phyloP scores from a whole-genome alignment of 2,113 vertebrate species.

The Antechinus stuartii region DNA sequence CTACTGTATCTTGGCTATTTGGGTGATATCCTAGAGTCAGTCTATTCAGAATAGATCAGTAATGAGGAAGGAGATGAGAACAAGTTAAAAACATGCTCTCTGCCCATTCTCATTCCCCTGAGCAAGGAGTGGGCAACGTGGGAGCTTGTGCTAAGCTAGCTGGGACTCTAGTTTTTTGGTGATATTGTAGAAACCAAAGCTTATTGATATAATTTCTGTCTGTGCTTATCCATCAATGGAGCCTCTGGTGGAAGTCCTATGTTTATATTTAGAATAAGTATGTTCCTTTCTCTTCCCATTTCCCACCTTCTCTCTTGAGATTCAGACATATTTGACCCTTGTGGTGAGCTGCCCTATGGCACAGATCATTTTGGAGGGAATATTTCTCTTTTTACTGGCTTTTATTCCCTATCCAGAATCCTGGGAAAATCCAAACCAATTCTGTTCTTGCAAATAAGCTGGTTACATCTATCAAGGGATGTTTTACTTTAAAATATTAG shows the following conservation, averaged over 20 bases:
- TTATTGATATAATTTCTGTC: neutral
- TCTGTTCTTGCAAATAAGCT: neutral
- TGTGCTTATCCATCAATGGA: neutral
- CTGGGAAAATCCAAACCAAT: neutral
- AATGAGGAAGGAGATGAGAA: neutral
- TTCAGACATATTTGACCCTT: neutral
- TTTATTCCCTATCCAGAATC: neutral
- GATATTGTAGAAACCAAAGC: neutral
- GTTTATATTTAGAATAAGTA: slow-evolving; percentile 1
- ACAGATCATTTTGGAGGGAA: neutral
- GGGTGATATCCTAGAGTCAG: neutral
- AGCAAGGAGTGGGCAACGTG: neutral
- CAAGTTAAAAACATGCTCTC: neutral
- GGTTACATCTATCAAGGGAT: neutral
- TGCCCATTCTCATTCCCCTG: neutral
- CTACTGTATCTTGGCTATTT: neutral
- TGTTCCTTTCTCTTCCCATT: slow-evolving; percentile 7
- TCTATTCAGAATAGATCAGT: neutral
- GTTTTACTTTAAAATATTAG: neutral
- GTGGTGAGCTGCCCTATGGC: neutral
- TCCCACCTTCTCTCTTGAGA: slow-evolving; percentile 2
- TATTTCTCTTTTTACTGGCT: neutral
- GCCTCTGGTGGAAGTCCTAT: neutral
- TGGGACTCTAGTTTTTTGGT: neutral
- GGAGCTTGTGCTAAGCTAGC: neutral